These are phyloP conservation scores for Allacma fusca DNA, from an alignment of 2,888 invertebrate species.

Conservation along the genomic window DNA sequence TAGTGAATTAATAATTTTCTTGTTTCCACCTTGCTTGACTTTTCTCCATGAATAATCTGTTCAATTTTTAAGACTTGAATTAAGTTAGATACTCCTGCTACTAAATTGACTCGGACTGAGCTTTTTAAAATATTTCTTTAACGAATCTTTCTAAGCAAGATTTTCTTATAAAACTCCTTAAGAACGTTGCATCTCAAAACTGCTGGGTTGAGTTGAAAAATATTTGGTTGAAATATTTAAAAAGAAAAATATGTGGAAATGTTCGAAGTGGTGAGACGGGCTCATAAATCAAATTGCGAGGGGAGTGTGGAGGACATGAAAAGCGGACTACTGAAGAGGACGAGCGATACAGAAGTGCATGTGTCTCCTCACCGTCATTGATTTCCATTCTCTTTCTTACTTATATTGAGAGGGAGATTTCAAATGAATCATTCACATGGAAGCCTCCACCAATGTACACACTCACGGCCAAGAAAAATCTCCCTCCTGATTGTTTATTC, in stretches of 20 bases:
- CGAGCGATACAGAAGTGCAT: neutral
- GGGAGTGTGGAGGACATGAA: conserved; percentile 36
- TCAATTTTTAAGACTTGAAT: too few relatives aligned
- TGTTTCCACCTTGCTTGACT: too few relatives aligned
- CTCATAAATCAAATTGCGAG: conserved; percentile 34
- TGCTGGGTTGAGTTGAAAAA: too few relatives aligned
- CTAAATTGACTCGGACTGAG: too few relatives aligned
- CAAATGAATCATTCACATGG: conserved; percentile 23
- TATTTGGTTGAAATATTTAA: neutral
- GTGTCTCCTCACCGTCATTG: conserved; percentile 8
- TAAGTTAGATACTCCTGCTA: too few relatives aligned
- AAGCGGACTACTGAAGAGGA: conserved; percentile 25
- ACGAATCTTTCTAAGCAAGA: too few relatives aligned
- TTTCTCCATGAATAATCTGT: too few relatives aligned
- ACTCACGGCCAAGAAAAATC: too few relatives aligned
- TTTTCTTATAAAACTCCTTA: too few relatives aligned
- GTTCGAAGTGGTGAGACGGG: neutral
- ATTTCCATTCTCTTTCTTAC: conserved; percentile 9
- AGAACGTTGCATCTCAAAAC: too few relatives aligned
- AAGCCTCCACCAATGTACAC: neutral
- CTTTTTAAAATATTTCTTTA: too few relatives aligned
- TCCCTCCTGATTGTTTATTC: neutral
- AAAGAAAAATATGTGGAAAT: neutral
- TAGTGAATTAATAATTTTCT: too few relatives aligned
- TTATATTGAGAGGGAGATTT: neutral